These are phyloP conservation scores for Pseudorhiza aurosa DNA, from an alignment of 30 jellyfish, hydroid and myxozoan genomes.

Conservation along the genomic window DNA sequence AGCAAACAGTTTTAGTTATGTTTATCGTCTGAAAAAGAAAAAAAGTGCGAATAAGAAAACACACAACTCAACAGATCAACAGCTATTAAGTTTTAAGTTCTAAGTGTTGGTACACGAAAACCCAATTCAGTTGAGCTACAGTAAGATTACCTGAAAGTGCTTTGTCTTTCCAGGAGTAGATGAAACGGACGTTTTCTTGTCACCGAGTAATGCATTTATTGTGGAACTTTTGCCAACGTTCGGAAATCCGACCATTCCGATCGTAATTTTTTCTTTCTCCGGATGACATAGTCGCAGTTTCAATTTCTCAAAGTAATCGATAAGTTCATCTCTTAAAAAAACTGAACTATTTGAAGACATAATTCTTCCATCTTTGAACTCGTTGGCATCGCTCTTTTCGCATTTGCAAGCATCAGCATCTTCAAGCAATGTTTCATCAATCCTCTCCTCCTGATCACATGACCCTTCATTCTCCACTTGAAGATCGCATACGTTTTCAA, in stretches of 20 bases:
- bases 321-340: conserved; percentile 50
- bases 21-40: conserved; percentile 67
- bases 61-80: too few species aligned
- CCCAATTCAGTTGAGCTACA: too few species aligned
- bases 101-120: too few species aligned
- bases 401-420: background rate
- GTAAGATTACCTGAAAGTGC: conserved; percentile 86
- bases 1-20: conserved; percentile 65
- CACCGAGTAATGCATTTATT: conserved; percentile 82
- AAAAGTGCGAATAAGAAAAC: background rate
- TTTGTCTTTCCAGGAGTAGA: conserved; percentile 99
- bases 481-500: conserved; percentile 2
- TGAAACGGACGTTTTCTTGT: conserved; percentile 93
- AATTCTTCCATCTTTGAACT: background rate
- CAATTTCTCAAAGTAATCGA: conserved; percentile 55
- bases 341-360: background rate
- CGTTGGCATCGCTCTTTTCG: background rate
- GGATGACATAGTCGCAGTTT: conserved; percentile 32
- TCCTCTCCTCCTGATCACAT: conserved; percentile 2
- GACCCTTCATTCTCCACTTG: background rate
- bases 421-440: background rate
- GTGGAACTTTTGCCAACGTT: conserved; percentile 99
- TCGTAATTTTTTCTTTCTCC: conserved; percentile 27
- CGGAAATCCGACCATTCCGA: conserved; percentile 96
- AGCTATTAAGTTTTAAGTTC: too few species aligned